Evolutionary conservation across 2,888 invertebrate genomes (phyloP).

Genomic region (Allygus modestus): DNA sequence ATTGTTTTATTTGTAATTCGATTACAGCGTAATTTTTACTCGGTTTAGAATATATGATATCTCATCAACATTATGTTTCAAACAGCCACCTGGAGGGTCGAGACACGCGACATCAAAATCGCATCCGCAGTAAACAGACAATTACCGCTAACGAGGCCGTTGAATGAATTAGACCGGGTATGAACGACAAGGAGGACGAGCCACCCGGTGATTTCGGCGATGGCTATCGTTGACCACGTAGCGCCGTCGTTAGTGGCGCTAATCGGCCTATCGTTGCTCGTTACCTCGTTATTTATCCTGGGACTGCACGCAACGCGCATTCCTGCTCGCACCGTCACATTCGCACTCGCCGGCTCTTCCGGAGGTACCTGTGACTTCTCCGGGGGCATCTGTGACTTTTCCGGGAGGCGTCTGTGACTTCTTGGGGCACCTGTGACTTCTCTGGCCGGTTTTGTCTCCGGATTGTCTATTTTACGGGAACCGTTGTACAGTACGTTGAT

Average conservation of each 20-base stretch:
- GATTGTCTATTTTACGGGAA: too few relatives aligned
- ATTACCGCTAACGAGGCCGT: slow-evolving; percentile 15
- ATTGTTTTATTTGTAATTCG: too few relatives aligned
- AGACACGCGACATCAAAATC: slow-evolving; percentile 13
- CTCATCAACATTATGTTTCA: background rate
- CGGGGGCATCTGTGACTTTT: too few relatives aligned
- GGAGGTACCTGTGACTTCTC: background rate
- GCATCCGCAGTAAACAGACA: slow-evolving; percentile 37
- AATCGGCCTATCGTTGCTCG: slow-evolving; percentile 48
- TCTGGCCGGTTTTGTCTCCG: too few relatives aligned
- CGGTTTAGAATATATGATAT: too few relatives aligned
- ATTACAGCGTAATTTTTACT: too few relatives aligned
- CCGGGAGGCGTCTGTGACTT: too few relatives aligned
- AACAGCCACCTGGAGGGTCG: background rate
- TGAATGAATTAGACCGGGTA: background rate
- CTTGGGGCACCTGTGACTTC: too few relatives aligned
- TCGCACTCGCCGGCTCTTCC: background rate
- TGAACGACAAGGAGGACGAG: background rate
- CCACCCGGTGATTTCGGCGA: background rate
- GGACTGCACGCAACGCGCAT: slow-evolving; percentile 48
- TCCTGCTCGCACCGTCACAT: background rate
- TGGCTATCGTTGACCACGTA: slow-evolving; percentile 16
- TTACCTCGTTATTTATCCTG: slow-evolving; percentile 52
- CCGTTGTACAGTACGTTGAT: too few relatives aligned
- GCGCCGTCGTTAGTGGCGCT: slow-evolving; percentile 24